phyloP scores from a whole-genome alignment of 2,113 vertebrate genomes.

The Psephotus haematonotus region DNA sequence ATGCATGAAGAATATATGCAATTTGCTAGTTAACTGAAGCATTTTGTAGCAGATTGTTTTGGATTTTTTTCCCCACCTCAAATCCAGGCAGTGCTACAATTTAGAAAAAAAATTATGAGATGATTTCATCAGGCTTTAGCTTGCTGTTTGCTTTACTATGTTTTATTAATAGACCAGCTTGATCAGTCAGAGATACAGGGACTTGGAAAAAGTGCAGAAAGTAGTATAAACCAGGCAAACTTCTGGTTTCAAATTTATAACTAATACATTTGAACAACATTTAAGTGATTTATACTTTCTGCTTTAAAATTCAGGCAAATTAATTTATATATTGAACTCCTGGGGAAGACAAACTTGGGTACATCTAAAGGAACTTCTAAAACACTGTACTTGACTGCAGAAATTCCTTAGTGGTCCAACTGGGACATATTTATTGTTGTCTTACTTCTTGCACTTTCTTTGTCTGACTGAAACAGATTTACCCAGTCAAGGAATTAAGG shows the following conservation, averaged over 20 bases:
- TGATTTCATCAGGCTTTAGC: not conserved
- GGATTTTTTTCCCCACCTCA: rapidly evolving
- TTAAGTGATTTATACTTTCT: not conserved
- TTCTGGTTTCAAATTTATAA: not conserved
- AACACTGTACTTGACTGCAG: not conserved
- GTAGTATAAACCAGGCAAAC: not conserved
- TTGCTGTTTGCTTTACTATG: not conserved
- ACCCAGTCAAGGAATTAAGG: not conserved
- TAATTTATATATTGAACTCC: not conserved
- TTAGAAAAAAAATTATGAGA: not conserved
- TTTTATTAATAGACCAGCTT: not conserved
- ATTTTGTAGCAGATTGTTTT: not conserved
- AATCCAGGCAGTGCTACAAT: not conserved
- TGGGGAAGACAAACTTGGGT: not conserved
- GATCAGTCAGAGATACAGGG: not conserved
- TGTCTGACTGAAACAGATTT: not conserved
- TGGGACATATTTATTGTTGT: not conserved
- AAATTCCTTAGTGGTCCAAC: not conserved
- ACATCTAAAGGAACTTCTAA: not conserved
- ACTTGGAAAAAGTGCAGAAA: not conserved
- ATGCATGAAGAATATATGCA: not conserved
- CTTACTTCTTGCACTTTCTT: not conserved
- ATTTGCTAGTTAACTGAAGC: not conserved
- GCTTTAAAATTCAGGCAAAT: not conserved
- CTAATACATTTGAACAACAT: not conserved